Conservation (phyloP, 1,140 invertebrate genomes). For the Eumeta japonica region DNA sequence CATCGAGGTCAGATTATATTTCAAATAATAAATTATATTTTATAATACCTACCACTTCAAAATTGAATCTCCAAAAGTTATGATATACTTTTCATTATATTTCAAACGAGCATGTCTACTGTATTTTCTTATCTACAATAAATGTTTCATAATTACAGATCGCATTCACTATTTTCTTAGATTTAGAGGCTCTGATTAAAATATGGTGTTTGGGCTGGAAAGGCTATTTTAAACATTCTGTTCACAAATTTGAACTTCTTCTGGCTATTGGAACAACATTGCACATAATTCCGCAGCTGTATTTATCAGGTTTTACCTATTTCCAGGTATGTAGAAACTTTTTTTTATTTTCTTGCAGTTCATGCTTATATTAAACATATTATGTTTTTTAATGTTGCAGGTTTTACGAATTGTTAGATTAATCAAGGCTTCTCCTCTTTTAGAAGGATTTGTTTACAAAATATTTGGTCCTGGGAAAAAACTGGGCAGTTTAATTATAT, state of each 20-base stretch:
- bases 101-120: too few relatives aligned
- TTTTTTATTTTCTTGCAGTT: too few relatives aligned
- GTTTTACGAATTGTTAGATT: slow-evolving; percentile 91
- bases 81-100: too few relatives aligned
- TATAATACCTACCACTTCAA: not conserved
- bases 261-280: slow-evolving; percentile 93
- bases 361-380: too few relatives aligned
- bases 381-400: too few relatives aligned
- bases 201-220: slow-evolving; percentile 95
- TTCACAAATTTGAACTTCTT: slow-evolving; percentile 97
- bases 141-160: slow-evolving; percentile 58
- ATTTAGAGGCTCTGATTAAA: slow-evolving; percentile 95
- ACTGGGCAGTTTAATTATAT: slow-evolving; percentile 95
- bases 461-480: slow-evolving; percentile 99
- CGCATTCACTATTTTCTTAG: slow-evolving; percentile 91
- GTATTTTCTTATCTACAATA: too few relatives aligned
- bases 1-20: slow-evolving; percentile 71
- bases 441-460: slow-evolving; percentile 99
- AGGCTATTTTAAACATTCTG: slow-evolving; percentile 93
- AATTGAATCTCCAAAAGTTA: slow-evolving; percentile 2
- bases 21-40: too few relatives aligned
- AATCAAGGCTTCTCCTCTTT: slow-evolving; percentile 97
- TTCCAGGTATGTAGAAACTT: slow-evolving; percentile 87
- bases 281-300: slow-evolving; percentile 89
- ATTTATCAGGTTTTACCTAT: slow-evolving; percentile 92